Percentiles rank a stretch among this genome's conserved stretches.
These are phyloP conservation scores for Notarius quadriscutis DNA, from an alignment of 2,113 vertebrate species.

Conservation along the genomic window DNA sequence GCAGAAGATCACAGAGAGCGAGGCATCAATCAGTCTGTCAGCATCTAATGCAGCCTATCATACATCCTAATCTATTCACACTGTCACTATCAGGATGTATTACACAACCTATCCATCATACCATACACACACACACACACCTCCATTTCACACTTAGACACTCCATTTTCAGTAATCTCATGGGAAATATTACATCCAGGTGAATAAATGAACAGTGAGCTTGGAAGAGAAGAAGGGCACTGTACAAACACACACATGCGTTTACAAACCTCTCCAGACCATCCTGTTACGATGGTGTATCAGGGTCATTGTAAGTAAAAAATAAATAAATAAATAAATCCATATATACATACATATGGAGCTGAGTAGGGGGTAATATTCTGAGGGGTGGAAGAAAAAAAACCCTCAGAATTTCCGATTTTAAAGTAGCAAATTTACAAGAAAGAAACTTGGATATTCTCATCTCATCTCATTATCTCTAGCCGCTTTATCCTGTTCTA, in stretches of 20 bases:
- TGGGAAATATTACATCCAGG: conserved; percentile 29
- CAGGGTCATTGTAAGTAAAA: no score
- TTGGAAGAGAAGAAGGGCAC: neutral
- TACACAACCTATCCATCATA: conserved; percentile 22
- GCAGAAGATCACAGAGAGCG: conserved; percentile 21
- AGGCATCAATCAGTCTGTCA: conserved; percentile 32
- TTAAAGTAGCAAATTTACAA: no score
- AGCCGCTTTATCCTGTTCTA: no score
- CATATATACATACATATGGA: no score
- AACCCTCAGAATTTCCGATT: no score
- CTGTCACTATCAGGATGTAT: conserved; percentile 34
- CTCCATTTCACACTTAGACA: conserved; percentile 10
- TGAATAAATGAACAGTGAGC: conserved; percentile 24
- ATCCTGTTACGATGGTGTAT: neutral
- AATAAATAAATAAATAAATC: no score
- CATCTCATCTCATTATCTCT: no score
- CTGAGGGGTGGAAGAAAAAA: no score
- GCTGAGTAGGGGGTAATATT: no score
- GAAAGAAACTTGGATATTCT: no score
- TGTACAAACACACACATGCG: conserved; percentile 14
- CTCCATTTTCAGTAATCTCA: conserved; percentile 14
- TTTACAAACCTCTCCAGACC: conserved; percentile 1
- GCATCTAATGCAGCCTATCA: conserved; percentile 36
- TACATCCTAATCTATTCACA: conserved; percentile 44
- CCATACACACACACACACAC: neutral